Percentiles rank a stretch among this genome's conserved stretches.
Evolutionary conservation across 2,797 vertebrate species (phyloP).

Genomic region (Lacerta bilineata): DNA sequence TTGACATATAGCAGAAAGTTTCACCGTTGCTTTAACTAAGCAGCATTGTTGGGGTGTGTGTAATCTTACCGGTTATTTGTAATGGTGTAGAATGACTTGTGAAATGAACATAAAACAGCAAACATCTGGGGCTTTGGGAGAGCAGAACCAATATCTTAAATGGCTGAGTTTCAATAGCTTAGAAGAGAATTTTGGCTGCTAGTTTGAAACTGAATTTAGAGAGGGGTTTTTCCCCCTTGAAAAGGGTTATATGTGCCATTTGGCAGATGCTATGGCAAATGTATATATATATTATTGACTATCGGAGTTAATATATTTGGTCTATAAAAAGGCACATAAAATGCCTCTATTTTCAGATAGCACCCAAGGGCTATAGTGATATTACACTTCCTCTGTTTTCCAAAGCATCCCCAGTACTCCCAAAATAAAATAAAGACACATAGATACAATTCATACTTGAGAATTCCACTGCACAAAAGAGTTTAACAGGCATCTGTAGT

Average conservation of each 20-base stretch:
- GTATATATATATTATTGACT: background rate
- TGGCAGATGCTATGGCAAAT: conserved; percentile 1
- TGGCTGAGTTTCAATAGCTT: background rate
- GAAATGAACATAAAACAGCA: background rate
- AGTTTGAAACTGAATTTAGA: conserved; percentile 26
- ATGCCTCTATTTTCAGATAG: background rate
- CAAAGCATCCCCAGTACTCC: background rate
- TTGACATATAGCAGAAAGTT: background rate
- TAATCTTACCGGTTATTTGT: background rate
- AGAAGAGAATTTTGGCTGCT: background rate
- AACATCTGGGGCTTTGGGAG: conserved; percentile 18
- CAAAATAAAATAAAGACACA: background rate
- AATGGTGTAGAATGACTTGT: conserved; percentile 12
- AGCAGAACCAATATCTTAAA: conserved; percentile 20
- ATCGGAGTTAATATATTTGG: conserved; percentile 12
- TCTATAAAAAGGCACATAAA: conserved; percentile 35
- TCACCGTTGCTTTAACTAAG: background rate
- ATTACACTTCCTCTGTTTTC: background rate
- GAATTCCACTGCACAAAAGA: background rate
- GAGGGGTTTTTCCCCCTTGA: background rate
- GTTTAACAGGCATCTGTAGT: background rate
- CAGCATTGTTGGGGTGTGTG: fast-evolving
- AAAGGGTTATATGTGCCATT: background rate
- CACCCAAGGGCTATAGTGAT: background rate
- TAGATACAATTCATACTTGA: background rate